Percentiles rank a stretch among this genome's conserved stretches.
phyloP scores from a whole-genome alignment of 2,113 vertebrate genomes.

The Pycnonotus jocosus region DNA sequence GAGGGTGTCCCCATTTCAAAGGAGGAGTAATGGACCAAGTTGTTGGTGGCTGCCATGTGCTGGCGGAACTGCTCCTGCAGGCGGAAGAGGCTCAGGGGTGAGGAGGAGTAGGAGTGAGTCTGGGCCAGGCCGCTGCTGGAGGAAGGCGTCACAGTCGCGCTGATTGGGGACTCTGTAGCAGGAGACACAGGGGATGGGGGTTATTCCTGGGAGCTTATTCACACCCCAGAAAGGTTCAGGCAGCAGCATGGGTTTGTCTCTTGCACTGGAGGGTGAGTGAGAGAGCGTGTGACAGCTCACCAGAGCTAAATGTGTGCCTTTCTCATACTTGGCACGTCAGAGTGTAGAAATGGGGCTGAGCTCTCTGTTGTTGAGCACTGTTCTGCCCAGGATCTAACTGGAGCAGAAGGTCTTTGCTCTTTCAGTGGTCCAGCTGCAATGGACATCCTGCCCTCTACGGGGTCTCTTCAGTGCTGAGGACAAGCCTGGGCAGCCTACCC shows the following conservation, averaged over 20 bases:
- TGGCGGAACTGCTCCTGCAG: constrained; percentile 99
- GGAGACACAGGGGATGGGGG: constrained; percentile 16
- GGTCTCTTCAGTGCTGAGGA: neutral
- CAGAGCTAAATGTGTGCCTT: neutral
- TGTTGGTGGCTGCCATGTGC: constrained; percentile 98
- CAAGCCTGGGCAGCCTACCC: neutral
- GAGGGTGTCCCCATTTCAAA: constrained; percentile 90
- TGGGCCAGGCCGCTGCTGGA: constrained; percentile 77
- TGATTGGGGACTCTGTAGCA: constrained; percentile 83
- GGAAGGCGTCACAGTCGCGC: constrained; percentile 76
- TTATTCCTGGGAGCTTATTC: neutral
- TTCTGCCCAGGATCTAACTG: neutral
- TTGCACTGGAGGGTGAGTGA: neutral
- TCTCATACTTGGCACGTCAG: neutral
- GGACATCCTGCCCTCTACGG: neutral
- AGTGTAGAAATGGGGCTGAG: neutral
- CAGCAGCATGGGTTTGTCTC: neutral
- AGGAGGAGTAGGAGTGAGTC: constrained; percentile 94
- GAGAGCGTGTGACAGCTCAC: neutral
- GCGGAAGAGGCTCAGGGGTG: constrained; percentile 95
- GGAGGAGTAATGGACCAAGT: constrained; percentile 94
- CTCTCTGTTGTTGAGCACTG: neutral
- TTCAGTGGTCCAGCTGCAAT: neutral
- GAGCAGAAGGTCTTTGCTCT: neutral
- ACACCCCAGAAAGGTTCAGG: neutral